phyloP scores from a whole-genome alignment of 2,888 invertebrate species.

The Mylabris sibirica region DNA sequence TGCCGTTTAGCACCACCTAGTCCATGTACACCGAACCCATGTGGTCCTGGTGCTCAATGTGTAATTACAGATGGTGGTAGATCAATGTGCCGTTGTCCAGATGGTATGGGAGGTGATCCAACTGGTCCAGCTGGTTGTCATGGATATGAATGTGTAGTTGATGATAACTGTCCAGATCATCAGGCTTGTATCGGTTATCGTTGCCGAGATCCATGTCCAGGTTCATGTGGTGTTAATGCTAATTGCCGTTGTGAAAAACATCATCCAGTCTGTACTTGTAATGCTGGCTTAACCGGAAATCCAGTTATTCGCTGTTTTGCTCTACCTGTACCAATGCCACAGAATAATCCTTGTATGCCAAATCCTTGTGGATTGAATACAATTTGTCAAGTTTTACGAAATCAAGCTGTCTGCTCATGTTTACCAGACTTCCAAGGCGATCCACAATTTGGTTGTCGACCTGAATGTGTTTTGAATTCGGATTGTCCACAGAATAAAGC shows the following conservation, averaged over 20 bases:
- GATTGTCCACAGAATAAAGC: constrained; percentile 79
- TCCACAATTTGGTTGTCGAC: constrained; percentile 77
- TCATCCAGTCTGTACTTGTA: constrained; percentile 81
- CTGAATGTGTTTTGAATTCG: constrained; percentile 83
- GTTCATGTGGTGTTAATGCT: constrained; percentile 79
- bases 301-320: constrained; percentile 77
- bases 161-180: constrained; percentile 77
- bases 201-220: constrained; percentile 84
- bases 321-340: constrained; percentile 63
- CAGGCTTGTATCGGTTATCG: constrained; percentile 82
- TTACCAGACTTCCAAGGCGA: constrained; percentile 79
- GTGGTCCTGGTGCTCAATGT: constrained; percentile 81
- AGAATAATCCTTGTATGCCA: constrained; percentile 74
- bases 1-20: constrained; percentile 73
- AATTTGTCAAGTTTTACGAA: constrained; percentile 74
- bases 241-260: constrained; percentile 79
- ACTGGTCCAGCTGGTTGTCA: constrained; percentile 75
- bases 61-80: constrained; percentile 74
- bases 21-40: constrained; percentile 81
- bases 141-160: constrained; percentile 81
- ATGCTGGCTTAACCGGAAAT: constrained; percentile 76
- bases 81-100: constrained; percentile 76
- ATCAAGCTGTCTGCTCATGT: constrained; percentile 80
- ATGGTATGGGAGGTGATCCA: constrained; percentile 80
- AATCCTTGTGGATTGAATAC: constrained; percentile 83